Evolutionary conservation across 2,888 invertebrate species (phyloP).

Genomic region (Charanyca ferruginea): DNA sequence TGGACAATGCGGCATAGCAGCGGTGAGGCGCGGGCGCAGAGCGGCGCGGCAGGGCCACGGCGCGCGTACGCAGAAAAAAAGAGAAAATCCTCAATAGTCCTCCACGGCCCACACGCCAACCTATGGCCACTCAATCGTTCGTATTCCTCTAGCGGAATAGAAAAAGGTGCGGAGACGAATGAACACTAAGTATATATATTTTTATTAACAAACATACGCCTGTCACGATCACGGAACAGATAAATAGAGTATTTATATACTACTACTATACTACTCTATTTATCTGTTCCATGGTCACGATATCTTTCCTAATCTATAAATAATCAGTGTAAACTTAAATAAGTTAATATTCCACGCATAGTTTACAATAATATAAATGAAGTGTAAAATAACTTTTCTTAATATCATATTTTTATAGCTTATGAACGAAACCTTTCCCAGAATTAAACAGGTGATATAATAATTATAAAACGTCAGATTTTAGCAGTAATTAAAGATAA

Average conservation of each 20-base stretch:
- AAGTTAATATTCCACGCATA: conserved; percentile 42
- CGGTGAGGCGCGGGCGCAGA: conserved; percentile 46
- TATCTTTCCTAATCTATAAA: conserved; percentile 33
- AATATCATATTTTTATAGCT: conserved; percentile 44
- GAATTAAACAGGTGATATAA: conserved; percentile 31
- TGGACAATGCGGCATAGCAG: conserved; percentile 78
- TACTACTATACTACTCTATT: too few species aligned
- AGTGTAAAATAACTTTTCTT: conserved; percentile 27
- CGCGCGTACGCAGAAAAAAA: conserved; percentile 82
- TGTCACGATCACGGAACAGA: too few species aligned
- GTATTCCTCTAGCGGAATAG: conserved; percentile 76
- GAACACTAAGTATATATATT: conserved; percentile 1
- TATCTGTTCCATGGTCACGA: too few species aligned
- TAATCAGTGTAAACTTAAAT: conserved; percentile 41
- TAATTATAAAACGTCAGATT: conserved; percentile 39
- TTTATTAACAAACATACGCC: background rate
- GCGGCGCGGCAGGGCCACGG: conserved; percentile 65
- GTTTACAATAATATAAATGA: conserved; percentile 40
- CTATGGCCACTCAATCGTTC: conserved; percentile 89
- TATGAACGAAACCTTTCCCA: conserved; percentile 21
- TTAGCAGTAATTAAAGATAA: conserved; percentile 47
- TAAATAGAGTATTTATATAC: too few species aligned
- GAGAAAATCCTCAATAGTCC: conserved; percentile 85
- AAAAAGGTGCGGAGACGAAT: conserved; percentile 72
- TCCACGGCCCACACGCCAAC: conserved; percentile 89